Conservation (phyloP, 2,113 vertebrate species). For the Scalopus aquaticus region DNA sequence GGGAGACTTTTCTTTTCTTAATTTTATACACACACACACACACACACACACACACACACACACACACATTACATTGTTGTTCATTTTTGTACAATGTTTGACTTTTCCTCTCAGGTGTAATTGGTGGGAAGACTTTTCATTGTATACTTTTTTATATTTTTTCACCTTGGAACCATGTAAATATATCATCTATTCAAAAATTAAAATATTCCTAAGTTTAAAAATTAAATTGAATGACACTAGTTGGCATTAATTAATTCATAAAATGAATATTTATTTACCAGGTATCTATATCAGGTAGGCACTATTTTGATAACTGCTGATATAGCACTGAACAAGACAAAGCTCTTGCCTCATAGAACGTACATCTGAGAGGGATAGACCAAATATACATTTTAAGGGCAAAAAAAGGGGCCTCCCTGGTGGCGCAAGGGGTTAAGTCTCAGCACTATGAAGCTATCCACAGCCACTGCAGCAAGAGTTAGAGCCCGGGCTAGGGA, state of each 20-base stretch:
- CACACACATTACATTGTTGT: too few relatives aligned
- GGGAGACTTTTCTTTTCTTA: too few relatives aligned
- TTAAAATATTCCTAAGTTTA: not conserved
- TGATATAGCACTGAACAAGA: not conserved
- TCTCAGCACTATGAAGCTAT: too few relatives aligned
- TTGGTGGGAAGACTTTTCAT: not conserved
- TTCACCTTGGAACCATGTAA: not conserved
- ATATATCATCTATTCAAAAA: not conserved
- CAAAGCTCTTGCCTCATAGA: not conserved
- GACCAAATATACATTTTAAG: not conserved
- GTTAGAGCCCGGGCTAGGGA: too few relatives aligned
- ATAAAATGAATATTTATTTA: not conserved
- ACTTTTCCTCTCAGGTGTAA: too few relatives aligned
- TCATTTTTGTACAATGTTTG: too few relatives aligned
- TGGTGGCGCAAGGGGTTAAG: too few relatives aligned
- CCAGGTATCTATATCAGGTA: not conserved
- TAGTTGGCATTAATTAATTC: not conserved
- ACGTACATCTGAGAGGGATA: not conserved
- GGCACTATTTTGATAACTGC: not conserved
- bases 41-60: too few relatives aligned
- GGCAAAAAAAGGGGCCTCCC: too few relatives aligned
- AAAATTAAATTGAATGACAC: conserved; percentile 6
- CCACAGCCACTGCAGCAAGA: too few relatives aligned
- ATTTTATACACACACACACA: too few relatives aligned
- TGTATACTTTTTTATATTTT: not conserved